A percentile compares a stretch with the other conserved stretches of the same genome.
Evolutionary conservation across 1,140 invertebrate genomes (phyloP).

Genomic region (Venturia canescens): DNA sequence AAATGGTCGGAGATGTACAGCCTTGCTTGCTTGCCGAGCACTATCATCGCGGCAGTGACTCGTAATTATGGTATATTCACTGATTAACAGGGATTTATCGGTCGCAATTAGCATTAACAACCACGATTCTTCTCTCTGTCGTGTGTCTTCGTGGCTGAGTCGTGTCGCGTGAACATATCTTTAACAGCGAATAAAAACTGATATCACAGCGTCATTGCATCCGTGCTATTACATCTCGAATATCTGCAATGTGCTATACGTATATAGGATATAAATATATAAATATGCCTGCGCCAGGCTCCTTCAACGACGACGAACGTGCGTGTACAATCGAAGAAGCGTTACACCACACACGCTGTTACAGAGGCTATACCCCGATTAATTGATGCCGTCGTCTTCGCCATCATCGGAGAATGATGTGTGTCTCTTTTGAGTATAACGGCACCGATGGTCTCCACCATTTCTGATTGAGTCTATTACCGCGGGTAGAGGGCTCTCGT

Average conservation of each 20-base stretch:
- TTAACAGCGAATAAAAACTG: conserved; percentile 15
- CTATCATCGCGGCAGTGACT: conserved; percentile 43
- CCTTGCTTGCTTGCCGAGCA: conserved; percentile 12
- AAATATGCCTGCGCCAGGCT: too few relatives aligned
- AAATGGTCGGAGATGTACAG: neutral
- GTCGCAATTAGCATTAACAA: conserved; percentile 47
- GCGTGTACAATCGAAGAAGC: neutral
- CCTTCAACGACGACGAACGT: neutral
- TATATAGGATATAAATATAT: conserved; percentile 8
- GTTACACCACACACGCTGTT: conserved; percentile 21
- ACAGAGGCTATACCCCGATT: conserved; percentile 30
- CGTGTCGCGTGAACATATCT: conserved; percentile 5
- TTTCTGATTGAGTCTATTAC: conserved; percentile 32
- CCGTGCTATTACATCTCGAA: neutral
- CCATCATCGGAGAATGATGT: conserved; percentile 46
- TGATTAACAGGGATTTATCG: conserved; percentile 46
- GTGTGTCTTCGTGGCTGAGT: conserved; percentile 2
- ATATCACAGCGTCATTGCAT: conserved; percentile 32
- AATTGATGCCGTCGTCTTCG: conserved; percentile 51
- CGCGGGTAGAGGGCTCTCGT: neutral
- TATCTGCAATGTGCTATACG: neutral
- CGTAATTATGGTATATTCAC: conserved; percentile 42
- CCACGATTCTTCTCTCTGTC: conserved; percentile 36
- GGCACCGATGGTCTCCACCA: conserved; percentile 37
- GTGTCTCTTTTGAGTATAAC: conserved; percentile 26